Conservation (phyloP, 2,888 invertebrate genomes). For the Mimachlamys varia region DNA sequence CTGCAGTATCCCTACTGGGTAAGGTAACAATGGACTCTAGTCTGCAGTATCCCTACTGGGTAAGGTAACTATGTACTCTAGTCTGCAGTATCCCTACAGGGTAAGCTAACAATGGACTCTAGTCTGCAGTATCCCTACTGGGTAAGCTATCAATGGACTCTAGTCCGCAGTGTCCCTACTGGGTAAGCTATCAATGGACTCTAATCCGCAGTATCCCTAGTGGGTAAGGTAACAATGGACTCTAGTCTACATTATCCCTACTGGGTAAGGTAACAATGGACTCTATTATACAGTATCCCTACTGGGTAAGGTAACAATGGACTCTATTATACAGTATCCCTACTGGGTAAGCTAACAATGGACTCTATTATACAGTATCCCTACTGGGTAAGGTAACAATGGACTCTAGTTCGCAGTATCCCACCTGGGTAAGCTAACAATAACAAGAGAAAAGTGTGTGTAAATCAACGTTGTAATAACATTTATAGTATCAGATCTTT, state of each 20-base stretch:
- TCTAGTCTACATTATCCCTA: not conserved
- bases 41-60: not conserved
- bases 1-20: not conserved
- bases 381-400: not conserved
- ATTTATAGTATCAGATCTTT: no score
- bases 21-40: not conserved
- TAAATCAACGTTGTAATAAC: no score
- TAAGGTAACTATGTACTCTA: no score
- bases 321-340: not conserved
- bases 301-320: not conserved
- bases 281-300: not conserved
- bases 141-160: not conserved
- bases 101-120: not conserved
- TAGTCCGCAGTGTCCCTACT: not conserved
- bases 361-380: not conserved
- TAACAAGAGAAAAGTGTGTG: no score
- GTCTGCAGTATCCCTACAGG: not conserved
- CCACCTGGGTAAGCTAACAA: not conserved
- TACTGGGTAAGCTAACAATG: not conserved
- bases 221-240: not conserved
- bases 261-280: no score
- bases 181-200: not conserved
- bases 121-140: not conserved
- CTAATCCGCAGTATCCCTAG: not conserved
- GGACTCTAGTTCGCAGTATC: no score